Conservation (phyloP, 2,888 invertebrate genomes). For the Amphipyra tragopoginis region DNA sequence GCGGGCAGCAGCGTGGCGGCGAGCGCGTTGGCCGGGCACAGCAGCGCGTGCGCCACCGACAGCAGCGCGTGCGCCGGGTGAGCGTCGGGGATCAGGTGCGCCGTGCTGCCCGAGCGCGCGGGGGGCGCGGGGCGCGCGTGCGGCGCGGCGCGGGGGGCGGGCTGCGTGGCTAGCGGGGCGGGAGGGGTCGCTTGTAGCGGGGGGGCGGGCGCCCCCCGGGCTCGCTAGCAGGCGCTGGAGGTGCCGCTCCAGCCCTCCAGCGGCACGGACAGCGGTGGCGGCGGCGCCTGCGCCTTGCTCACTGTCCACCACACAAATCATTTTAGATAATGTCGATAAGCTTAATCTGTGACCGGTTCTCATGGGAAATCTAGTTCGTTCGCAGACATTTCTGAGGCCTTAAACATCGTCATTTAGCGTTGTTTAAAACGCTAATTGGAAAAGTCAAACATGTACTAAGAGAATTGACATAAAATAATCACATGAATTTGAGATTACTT, state of each 20-base stretch:
- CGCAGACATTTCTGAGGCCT: constrained; percentile 25
- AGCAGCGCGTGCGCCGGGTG: constrained; percentile 66
- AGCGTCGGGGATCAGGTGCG: constrained; percentile 72
- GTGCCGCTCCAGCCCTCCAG: constrained; percentile 89
- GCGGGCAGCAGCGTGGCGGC: constrained; percentile 55
- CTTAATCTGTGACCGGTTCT: constrained; percentile 29
- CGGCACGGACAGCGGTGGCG: constrained; percentile 90
- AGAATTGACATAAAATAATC: constrained; percentile 1
- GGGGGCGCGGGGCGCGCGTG: constrained; percentile 43
- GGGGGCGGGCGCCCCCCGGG: constrained; percentile 80
- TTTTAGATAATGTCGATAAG: constrained; percentile 5
- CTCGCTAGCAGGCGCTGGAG: constrained; percentile 88
- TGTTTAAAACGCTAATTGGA: background rate
- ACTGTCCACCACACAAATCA: constrained; percentile 64
- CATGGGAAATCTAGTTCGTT: constrained; percentile 36
- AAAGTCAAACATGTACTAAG: background rate
- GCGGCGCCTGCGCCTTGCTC: constrained; percentile 91
- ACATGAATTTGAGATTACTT: background rate
- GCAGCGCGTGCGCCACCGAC: constrained; percentile 79
- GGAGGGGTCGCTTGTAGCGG: constrained; percentile 14
- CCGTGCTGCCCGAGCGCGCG: constrained; percentile 68
- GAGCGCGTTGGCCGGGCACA: constrained; percentile 75
- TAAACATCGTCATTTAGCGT: constrained; percentile 2
- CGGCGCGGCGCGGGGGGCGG: constrained; percentile 17
- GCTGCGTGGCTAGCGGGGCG: too few species aligned